These are phyloP conservation scores for Acanthoscelides obtectus DNA, from an alignment of 2,888 invertebrate genomes.

Conservation along the genomic window DNA sequence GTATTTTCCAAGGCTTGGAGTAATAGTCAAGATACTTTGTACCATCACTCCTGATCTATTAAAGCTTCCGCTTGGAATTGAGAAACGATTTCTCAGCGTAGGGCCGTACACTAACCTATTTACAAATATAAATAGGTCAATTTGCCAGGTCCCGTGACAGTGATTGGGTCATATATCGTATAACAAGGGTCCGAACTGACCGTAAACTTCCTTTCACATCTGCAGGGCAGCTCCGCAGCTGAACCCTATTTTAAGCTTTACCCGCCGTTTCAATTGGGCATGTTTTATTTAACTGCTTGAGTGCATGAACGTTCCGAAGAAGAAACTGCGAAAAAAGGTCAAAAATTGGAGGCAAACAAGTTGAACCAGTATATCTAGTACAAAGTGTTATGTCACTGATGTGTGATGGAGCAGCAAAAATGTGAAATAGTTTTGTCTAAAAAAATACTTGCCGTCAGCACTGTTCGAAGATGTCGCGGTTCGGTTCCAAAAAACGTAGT, in stretches of 20 bases:
- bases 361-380: too few species aligned
- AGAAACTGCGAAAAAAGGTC: too few species aligned
- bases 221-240: neutral
- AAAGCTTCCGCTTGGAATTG: neutral
- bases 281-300: neutral
- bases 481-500: too few species aligned
- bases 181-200: neutral
- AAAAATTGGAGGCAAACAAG: too few species aligned
- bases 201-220: neutral
- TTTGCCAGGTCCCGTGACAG: neutral
- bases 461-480: too few species aligned
- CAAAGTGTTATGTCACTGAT: too few species aligned
- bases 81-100: neutral
- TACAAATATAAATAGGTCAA: neutral
- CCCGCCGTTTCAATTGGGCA: neutral
- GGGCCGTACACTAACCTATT: neutral
- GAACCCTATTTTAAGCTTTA: neutral
- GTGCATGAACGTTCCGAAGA: too few species aligned
- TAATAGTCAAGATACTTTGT: too few species aligned
- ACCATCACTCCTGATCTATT: neutral
- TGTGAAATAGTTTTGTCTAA: too few species aligned
- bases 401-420: too few species aligned
- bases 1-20: too few species aligned
- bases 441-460: too few species aligned
- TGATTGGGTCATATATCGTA: neutral